These are phyloP conservation scores for Thalassaphorura encarpata DNA, from an alignment of 1,140 invertebrate genomes.

Conservation along the genomic window DNA sequence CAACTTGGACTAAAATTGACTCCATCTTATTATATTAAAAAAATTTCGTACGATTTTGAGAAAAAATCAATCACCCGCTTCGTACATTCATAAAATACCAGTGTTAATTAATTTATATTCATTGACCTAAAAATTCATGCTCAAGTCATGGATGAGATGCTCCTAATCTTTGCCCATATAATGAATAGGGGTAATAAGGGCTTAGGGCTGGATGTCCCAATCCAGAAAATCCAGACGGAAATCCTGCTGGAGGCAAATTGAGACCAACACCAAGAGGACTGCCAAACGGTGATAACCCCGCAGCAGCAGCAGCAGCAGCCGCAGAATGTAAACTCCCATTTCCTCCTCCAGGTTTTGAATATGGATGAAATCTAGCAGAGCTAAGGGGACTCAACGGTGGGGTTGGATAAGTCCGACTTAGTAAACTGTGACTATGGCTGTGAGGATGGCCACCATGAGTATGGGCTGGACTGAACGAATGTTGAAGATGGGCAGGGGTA, in stretches of 20 bases:
- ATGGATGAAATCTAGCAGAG: slow-evolving; percentile 45
- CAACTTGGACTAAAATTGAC: no score
- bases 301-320: background rate
- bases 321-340: background rate
- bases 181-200: slow-evolving; percentile 41
- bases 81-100: no score
- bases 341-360: slow-evolving; percentile 35
- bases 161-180: slow-evolving; percentile 44
- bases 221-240: slow-evolving; percentile 19
- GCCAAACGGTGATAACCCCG: background rate
- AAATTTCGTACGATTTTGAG: no score
- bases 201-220: slow-evolving; percentile 34
- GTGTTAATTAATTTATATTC: no score
- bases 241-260: background rate
- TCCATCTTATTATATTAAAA: no score
- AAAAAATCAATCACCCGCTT: no score
- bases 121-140: no score
- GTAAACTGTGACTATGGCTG: slow-evolving; percentile 34
- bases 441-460: slow-evolving; percentile 47
- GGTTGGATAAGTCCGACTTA: slow-evolving; percentile 52
- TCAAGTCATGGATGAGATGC: slow-evolving; percentile 37
- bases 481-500: slow-evolving; percentile 8
- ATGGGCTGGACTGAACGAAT: slow-evolving; percentile 41
- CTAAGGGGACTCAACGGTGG: slow-evolving; percentile 43
- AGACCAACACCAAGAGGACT: background rate